Evolutionary conservation across 2,797 vertebrate species (phyloP).

Genomic region (Molossus alvarezi): DNA sequence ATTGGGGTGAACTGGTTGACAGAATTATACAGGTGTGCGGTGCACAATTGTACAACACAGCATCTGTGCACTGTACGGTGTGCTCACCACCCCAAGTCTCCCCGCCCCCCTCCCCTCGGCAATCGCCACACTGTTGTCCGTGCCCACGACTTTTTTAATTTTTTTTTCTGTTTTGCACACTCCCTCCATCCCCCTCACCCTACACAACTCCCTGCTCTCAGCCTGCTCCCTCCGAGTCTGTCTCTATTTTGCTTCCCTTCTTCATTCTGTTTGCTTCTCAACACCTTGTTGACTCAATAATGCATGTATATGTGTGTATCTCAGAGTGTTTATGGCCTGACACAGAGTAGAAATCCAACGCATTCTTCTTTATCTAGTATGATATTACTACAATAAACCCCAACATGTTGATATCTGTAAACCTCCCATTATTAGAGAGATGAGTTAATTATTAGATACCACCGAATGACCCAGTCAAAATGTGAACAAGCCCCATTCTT

Average conservation of each 20-base stretch:
- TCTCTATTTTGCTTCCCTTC: not conserved
- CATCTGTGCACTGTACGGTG: not conserved
- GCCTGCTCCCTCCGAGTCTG: not conserved
- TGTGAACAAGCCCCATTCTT: not conserved
- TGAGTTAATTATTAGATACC: not conserved
- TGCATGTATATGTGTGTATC: not conserved
- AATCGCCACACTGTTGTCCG: not conserved
- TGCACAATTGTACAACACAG: not conserved
- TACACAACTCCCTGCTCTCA: not conserved
- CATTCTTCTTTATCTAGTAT: not conserved
- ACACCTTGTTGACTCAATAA: not conserved
- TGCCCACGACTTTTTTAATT: not conserved
- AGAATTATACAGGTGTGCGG: not conserved
- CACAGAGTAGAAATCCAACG: not conserved
- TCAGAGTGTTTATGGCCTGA: not conserved
- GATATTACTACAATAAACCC: not conserved
- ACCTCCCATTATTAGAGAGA: not conserved
- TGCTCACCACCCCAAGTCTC: not conserved
- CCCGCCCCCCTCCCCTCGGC: not conserved
- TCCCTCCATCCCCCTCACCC: not conserved
- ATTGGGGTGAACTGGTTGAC: not conserved
- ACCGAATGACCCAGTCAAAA: not conserved
- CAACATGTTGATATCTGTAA: not conserved
- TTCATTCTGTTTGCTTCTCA: not conserved
- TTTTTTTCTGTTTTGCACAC: not conserved